Evolutionary conservation across 2,797 vertebrate species (phyloP).

Genomic region (Sebastes taczanowskii): DNA sequence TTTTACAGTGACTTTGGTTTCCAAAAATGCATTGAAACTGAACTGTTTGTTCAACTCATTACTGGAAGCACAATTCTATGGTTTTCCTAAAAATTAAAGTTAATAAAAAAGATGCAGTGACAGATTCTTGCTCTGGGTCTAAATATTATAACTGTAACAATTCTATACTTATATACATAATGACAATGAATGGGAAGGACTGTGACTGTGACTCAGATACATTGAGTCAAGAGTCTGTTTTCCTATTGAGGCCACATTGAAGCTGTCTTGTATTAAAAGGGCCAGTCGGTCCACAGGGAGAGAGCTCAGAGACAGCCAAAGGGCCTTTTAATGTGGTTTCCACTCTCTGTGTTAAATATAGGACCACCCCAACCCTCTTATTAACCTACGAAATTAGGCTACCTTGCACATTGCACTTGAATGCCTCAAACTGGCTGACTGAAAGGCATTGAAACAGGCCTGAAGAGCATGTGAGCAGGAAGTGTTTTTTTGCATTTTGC

Average conservation of each 20-base stretch:
- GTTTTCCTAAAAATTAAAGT: not conserved
- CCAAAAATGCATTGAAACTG: not conserved
- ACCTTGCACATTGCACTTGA: conserved; percentile 67
- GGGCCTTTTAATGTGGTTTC: conserved; percentile 81
- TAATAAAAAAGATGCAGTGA: not conserved
- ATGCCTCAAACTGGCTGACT: conserved; percentile 53
- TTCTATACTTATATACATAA: not conserved
- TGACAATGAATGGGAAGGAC: conserved; percentile 1
- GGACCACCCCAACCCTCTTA: conserved; percentile 74
- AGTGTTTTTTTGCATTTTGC: conserved; percentile 48
- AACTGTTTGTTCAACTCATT: not conserved
- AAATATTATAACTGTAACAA: not conserved
- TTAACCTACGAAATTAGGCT: conserved; percentile 84
- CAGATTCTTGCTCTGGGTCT: not conserved
- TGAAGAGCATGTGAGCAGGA: conserved; percentile 33
- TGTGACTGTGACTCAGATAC: not conserved
- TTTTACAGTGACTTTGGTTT: not conserved
- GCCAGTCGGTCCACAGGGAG: conserved; percentile 71
- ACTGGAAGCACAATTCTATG: not conserved
- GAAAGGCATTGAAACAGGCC: conserved; percentile 57
- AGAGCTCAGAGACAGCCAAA: conserved; percentile 75
- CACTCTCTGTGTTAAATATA: conserved; percentile 81
- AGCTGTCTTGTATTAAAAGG: conserved; percentile 75
- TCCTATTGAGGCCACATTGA: conserved; percentile 80
- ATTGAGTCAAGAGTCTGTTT: conserved; percentile 44